phyloP scores from a whole-genome alignment of 2,113 vertebrate species.

The Hippocampus abdominalis region DNA sequence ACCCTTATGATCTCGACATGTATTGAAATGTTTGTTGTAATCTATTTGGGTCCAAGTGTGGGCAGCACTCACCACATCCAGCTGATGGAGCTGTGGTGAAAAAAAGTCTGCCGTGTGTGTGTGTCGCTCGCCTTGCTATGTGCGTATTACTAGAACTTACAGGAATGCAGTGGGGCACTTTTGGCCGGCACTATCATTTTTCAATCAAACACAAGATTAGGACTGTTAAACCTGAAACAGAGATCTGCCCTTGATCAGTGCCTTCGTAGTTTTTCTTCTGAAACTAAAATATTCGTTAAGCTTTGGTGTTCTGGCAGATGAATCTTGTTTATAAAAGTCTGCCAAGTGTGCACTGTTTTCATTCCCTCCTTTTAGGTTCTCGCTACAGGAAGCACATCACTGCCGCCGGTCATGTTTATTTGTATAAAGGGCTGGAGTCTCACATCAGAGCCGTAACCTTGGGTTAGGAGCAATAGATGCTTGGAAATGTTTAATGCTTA shows the following conservation, averaged over 20 bases:
- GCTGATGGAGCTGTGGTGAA: too few species aligned
- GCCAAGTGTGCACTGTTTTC: conserved; percentile 4
- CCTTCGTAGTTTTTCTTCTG: not conserved
- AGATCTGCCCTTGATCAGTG: not conserved
- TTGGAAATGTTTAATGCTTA: conserved; percentile 14
- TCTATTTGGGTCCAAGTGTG: not conserved
- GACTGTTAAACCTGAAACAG: not conserved
- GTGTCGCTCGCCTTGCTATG: not conserved
- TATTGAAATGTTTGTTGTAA: not conserved
- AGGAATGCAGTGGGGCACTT: too few species aligned
- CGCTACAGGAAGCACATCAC: not conserved
- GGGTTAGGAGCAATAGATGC: conserved; percentile 13
- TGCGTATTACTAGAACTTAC: not conserved
- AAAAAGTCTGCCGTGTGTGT: not conserved
- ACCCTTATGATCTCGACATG: not conserved
- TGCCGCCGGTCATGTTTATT: not conserved
- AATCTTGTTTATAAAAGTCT: not conserved
- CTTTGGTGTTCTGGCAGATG: not conserved
- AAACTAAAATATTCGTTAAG: not conserved
- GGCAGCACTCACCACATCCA: not conserved
- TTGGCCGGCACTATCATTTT: not conserved
- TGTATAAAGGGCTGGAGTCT: not conserved
- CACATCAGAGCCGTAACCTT: conserved; percentile 3
- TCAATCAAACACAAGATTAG: not conserved
- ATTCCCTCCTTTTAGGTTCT: not conserved